Conservation (phyloP, 2,797 vertebrate species). For the Anableps anableps region DNA sequence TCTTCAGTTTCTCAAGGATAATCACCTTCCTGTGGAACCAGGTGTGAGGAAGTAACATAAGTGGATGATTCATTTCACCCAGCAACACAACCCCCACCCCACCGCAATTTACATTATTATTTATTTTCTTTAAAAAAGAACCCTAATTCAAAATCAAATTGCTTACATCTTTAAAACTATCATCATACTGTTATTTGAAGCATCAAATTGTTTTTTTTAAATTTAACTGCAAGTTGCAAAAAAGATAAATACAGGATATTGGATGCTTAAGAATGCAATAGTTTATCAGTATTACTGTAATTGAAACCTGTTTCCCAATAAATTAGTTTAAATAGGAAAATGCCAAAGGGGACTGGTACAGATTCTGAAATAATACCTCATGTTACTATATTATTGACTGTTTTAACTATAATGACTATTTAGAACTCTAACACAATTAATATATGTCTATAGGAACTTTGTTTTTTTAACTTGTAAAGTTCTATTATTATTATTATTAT, state of each 20-base stretch:
- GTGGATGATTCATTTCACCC: no score
- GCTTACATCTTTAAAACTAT: background rate
- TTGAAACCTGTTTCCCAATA: background rate
- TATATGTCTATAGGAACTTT: background rate
- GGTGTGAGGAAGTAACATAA: no score
- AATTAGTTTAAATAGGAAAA: background rate
- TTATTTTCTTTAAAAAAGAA: no score
- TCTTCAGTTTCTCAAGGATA: no score
- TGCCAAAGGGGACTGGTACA: background rate
- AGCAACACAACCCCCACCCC: no score
- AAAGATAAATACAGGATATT: no score
- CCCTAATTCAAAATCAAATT: background rate
- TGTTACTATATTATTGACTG: background rate
- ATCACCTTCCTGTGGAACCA: no score
- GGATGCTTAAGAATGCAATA: background rate
- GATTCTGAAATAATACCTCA: background rate
- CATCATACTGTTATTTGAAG: background rate
- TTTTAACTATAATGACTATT: background rate
- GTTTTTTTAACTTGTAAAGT: background rate
- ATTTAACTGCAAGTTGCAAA: no score
- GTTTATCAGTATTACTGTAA: background rate
- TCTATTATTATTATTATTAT: background rate
- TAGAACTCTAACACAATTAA: background rate
- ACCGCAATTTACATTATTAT: no score
- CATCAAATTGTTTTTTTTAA: no score